Evolutionary conservation across 1,140 invertebrate species (phyloP).

Genomic region (Oedothorax gibbosus): DNA sequence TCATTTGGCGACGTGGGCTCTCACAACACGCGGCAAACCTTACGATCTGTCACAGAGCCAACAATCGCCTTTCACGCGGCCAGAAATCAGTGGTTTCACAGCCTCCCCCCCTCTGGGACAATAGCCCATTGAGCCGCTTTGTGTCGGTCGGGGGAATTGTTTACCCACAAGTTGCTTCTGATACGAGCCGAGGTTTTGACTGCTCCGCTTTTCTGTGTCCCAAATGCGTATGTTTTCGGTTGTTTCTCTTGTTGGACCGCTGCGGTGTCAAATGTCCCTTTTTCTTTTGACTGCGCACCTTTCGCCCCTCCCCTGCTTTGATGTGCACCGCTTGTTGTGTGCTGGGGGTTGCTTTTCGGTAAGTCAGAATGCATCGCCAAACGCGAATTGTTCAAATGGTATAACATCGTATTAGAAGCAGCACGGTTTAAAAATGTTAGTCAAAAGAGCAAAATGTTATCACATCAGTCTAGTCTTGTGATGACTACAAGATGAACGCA

Average conservation of each 20-base stretch:
- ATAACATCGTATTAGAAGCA: too few species aligned
- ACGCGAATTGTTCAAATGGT: too few species aligned
- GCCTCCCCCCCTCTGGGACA: conserved; percentile 2
- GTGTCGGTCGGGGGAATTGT: conserved; percentile 54
- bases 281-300: conserved; percentile 55
- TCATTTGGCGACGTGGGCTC: conserved; percentile 18
- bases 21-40: conserved; percentile 36
- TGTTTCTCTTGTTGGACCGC: conserved; percentile 42
- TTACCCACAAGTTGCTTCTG: conserved; percentile 57
- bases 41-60: conserved; percentile 19
- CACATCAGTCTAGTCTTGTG: too few species aligned
- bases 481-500: too few species aligned
- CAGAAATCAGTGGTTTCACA: conserved; percentile 58
- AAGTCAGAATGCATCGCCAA: too few species aligned
- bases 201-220: conserved; percentile 50
- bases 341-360: background rate
- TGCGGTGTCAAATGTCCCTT: conserved; percentile 56
- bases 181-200: conserved; percentile 59
- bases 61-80: conserved; percentile 54
- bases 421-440: too few species aligned
- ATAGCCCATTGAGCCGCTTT: conserved; percentile 50
- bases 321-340: conserved; percentile 47
- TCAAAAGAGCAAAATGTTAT: too few species aligned
- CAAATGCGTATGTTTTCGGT: conserved; percentile 59
- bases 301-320: conserved; percentile 29